These are phyloP conservation scores for Coreoperca whiteheadi DNA, from an alignment of 2,113 vertebrate genomes.

Conservation along the genomic window DNA sequence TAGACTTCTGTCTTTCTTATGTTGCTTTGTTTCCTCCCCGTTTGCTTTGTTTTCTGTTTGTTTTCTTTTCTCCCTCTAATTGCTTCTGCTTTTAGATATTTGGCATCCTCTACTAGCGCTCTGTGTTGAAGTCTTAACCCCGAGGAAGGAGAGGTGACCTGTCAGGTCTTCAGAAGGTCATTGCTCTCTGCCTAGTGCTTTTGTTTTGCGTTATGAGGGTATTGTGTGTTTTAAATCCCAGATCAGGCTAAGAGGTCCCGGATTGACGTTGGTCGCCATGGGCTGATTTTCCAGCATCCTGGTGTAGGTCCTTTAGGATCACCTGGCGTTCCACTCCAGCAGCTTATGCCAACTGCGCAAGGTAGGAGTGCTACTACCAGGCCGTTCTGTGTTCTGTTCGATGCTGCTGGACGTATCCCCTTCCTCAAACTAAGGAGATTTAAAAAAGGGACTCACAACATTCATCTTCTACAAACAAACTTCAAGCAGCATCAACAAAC, in stretches of 20 bases:
- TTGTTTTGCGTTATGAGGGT: slow-evolving; percentile 87
- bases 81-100: slow-evolving; percentile 89
- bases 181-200: slow-evolving; percentile 84
- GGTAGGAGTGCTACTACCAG: slow-evolving; percentile 92
- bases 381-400: slow-evolving; percentile 80
- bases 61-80: slow-evolving; percentile 83
- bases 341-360: slow-evolving; percentile 99
- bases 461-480: slow-evolving; percentile 76
- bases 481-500: slow-evolving; percentile 76
- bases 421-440: slow-evolving; percentile 66
- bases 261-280: slow-evolving; percentile 99
- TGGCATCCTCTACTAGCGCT: slow-evolving; percentile 86
- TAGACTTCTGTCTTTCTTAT: slow-evolving; percentile 57
- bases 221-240: slow-evolving; percentile 93
- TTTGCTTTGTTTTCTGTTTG: slow-evolving; percentile 80
- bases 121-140: slow-evolving; percentile 84
- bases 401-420: slow-evolving; percentile 78
- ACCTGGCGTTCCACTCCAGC: slow-evolving; percentile 98
- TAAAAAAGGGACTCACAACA: slow-evolving; percentile 64
- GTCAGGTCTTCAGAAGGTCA: slow-evolving; percentile 81
- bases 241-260: slow-evolving; percentile 99
- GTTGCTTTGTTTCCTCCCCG: slow-evolving; percentile 78
- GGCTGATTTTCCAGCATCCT: slow-evolving; percentile 99
- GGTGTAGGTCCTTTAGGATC: slow-evolving; percentile 92
- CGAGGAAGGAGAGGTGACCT: slow-evolving; percentile 81